Base-by-base conservation (phyloP, 2,797 vertebrate genomes). In the Poecilia picta region DNA sequence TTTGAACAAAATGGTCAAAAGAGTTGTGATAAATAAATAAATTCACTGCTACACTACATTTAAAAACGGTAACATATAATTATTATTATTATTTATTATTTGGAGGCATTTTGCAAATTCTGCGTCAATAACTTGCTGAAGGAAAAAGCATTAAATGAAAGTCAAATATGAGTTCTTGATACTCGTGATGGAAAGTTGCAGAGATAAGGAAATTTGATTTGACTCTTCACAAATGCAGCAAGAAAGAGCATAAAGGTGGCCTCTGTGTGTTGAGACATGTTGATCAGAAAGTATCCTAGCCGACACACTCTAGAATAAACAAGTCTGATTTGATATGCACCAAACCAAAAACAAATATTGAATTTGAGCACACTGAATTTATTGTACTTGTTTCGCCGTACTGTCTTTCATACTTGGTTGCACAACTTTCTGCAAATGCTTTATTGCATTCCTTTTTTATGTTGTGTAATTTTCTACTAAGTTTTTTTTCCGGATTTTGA, bases 231-330 rank as follows among this genome's bases (percentile, higher is more conserved):
- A 76, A 53, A 41, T 23, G 8, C 2, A 43, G 25, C 10, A 47
- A 49, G 2, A 78, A 77, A 83, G 10, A 66, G 33, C 31, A 70
- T 46, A 18, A 83, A 57, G 53, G 77, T 53, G 76, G 57, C 31
- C 3, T 68, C 49, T 43, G 33, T 81, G 33, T 84, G 75, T 82
- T 76, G 41, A 33, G 10, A 79, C 77, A 57, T 49, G 78, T 55
- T 6, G 0, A 86, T 53, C 78, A 90, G 88, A 79, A 91, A 89
- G 82, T 81, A 28, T 4, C 74, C n/a, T 1, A 2, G 4, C 16
- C 28, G 10, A 55, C 25, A 47, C 2, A 72, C n/a, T 41, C 59
- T 76, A 59, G 33, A 72, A 87, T 45, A 72, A 87, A 83, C 72
- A 68, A 77, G 72, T 72, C 79, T 75, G 12, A 73, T 80, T 74